These are phyloP conservation scores for Diprion similis DNA, from an alignment of 1,140 invertebrate species.

Conservation along the genomic window DNA sequence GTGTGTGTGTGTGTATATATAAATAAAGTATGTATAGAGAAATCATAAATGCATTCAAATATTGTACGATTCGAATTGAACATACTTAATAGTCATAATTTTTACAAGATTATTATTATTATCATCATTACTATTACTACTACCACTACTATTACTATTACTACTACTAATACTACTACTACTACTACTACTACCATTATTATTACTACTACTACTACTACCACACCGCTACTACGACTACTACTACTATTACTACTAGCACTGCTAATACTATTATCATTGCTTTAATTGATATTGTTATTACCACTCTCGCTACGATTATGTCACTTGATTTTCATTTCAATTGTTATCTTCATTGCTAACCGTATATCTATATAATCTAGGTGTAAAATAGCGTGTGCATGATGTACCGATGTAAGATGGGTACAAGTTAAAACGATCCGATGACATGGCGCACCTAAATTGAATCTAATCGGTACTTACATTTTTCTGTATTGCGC, in stretches of 20 bases:
- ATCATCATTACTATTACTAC: slow-evolving; percentile 15
- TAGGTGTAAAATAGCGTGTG: background rate
- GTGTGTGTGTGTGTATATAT: no score
- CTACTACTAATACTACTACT: background rate
- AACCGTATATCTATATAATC: background rate
- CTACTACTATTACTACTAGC: background rate
- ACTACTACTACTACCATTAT: background rate
- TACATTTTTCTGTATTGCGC: background rate
- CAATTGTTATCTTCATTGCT: background rate
- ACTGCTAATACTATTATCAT: background rate
- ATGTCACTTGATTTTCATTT: background rate
- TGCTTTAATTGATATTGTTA: background rate
- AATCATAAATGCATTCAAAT: background rate
- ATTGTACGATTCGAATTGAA: slow-evolving; percentile 4
- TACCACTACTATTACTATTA: slow-evolving; percentile 10
- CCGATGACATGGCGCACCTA: background rate
- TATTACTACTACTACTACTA: slow-evolving; percentile 8
- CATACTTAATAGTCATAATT: slow-evolving; percentile 7
- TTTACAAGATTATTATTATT: slow-evolving; percentile 14
- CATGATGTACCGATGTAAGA: background rate
- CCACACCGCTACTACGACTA: background rate
- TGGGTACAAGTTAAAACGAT: no score
- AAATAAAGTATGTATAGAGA: background rate
- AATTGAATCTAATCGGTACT: background rate
- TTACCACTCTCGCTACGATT: background rate